Evolutionary conservation across 2,888 invertebrate genomes (phyloP), one percentile per base, ranked within the genome.

Genomic region (Lasioglossum calceatum): DNA sequence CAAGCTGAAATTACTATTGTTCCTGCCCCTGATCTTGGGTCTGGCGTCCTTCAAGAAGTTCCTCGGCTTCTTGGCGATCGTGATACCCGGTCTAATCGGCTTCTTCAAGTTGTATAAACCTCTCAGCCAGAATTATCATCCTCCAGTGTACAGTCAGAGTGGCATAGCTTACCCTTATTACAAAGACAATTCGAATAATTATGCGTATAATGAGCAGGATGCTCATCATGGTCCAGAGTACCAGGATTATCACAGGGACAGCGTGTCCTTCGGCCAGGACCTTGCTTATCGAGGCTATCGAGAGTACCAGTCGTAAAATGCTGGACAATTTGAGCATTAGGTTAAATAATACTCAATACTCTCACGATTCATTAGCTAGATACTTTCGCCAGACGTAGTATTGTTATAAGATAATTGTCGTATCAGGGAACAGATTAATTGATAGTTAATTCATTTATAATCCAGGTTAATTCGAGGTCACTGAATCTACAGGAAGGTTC

Each of bases 21-120:
- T 98, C 96, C 95, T 98, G 95, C 98, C 98, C 1, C 96, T 98
- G 90, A 98, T 98, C 89, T 96, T 98, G 74, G 98, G 98, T 2
- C 96, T 98, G 89, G 98, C 97, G 47, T 98, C 98, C 77, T 97
- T 98, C 94, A 98, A 98, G 95, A 98, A 98, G 93, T 96, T 98
- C 95, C 96, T 98, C 0, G 98, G 98, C 71, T 97, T 98, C 95
- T 96, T 98, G 93, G 98, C 98, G 19, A 97, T 98, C 50, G 96
- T 98, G 64, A 96, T 98, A 87, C 98, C 98, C 80, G 97, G 98
- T 88, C 95, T 98, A 0, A 98, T 98, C 92, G 98, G 97, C 50
- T 98, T 98, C 96, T 98, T 98, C 95, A 98, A 98, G 94, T 96
- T 98, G 91, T 98, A 98, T 96, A 98, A 97, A 91, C 98, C 98